Evolutionary conservation across 2,797 vertebrate species (phyloP), one percentile per base, ranked within the genome.

Genomic region (Xiphorhynchus erythropygius): DNA sequence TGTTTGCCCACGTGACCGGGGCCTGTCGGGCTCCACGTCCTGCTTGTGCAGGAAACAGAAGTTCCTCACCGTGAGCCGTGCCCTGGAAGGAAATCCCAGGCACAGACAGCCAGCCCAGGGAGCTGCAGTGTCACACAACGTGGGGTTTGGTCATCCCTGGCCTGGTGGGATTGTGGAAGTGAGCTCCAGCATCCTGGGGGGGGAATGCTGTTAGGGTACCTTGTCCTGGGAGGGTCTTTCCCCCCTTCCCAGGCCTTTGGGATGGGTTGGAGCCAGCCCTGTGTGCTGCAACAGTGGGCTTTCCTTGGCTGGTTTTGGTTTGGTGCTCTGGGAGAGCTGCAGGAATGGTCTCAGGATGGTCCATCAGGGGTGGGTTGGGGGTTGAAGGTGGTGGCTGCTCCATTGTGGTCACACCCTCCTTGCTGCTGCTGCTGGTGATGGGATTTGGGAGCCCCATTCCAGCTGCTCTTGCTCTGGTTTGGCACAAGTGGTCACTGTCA

Each of bases 391-490:
- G 41, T 27, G 5, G 18, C 37, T 39, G 57, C 70, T 79, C 46
- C 2, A 0, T 4, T 3, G 1, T 14, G 71, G 50, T 53, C 7
- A 0, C 25, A 13, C 33, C 35, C 0, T 28, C 32, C 28, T 35
- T 75, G 8, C 47, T 55, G n/a, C 47, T 55, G n/a, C 62, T 41
- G 10, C 41, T 18, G 35, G 68, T 9, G 2, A 33, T 21, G 19
- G 59, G 28, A 7, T 74, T 80, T 0, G 3, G 63, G 70, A 78
- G 32, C 68, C 35, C 0, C 1, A 2, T 41, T 86, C n/a, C 37
- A 4, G 22, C 33, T 59, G 22, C 33, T 74, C 68, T 37, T 18
- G 52, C 18, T 69, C 33, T 53, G 62, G 25, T 44, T 37, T 71
- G 64, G 59, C 59, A 30, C 1, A 0, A 11, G 50, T 0, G 2